Evolutionary conservation across 2,797 vertebrate genomes (phyloP).

Genomic region (Gorsachius magnificus): DNA sequence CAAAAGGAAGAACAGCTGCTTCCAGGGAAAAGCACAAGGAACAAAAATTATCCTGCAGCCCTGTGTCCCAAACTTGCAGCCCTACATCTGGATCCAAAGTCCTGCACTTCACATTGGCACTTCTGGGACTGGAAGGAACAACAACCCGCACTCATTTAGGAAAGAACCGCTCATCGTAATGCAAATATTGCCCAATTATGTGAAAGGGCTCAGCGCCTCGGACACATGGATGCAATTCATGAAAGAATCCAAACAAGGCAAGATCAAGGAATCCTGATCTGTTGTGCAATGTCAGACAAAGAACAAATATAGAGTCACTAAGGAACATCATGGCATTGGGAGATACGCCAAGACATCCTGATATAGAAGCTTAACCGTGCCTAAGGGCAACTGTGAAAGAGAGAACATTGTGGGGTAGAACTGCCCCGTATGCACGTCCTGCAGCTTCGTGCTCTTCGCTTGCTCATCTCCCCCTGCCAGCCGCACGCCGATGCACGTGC

Average conservation of each 20-base stretch:
- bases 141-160: fast-evolving
- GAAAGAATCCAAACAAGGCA: background rate
- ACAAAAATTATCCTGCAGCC: background rate
- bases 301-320: background rate
- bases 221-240: background rate
- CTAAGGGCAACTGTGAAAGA: background rate
- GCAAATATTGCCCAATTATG: slow-evolving; percentile 35
- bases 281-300: slow-evolving; percentile 11
- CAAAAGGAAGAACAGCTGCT: background rate
- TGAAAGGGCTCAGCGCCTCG: background rate
- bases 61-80: background rate
- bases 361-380: background rate
- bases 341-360: background rate
- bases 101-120: background rate
- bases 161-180: background rate
- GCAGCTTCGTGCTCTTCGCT: background rate
- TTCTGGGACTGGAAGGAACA: background rate
- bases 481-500: fast-evolving
- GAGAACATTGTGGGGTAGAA: background rate
- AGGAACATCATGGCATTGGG: background rate
- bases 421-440: background rate
- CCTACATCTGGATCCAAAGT: fast-evolving
- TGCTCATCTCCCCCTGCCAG: background rate
- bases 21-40: background rate
- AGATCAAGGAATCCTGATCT: background rate